These are phyloP conservation scores for Microcebus ravelobensis DNA, from an alignment of 2,113 vertebrate genomes.

Conservation along the genomic window DNA sequence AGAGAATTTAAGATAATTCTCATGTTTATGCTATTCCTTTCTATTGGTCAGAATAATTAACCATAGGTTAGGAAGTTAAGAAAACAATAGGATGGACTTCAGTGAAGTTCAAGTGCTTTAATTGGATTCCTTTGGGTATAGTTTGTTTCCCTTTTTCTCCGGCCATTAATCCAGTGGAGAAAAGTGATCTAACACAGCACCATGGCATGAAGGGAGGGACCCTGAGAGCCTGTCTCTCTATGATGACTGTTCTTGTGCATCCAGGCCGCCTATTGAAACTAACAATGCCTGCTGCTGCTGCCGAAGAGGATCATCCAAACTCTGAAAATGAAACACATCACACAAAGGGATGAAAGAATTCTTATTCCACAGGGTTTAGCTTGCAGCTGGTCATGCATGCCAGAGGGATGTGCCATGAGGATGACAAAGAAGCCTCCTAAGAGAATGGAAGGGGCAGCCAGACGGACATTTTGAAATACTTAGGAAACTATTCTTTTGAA, in stretches of 20 bases:
- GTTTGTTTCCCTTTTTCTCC: constrained; percentile 78
- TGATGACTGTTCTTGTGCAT: constrained; percentile 69
- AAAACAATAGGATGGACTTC: constrained; percentile 62
- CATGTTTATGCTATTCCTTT: constrained; percentile 46
- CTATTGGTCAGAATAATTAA: constrained; percentile 59
- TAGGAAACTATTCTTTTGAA: constrained; percentile 57
- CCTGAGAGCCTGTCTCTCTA: constrained; percentile 74
- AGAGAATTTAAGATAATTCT: constrained; percentile 11
- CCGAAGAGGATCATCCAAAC: constrained; percentile 69
- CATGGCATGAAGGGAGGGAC: constrained; percentile 59
- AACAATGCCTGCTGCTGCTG: constrained; percentile 69
- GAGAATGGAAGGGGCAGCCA: constrained; percentile 52
- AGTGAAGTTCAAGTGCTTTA: constrained; percentile 73
- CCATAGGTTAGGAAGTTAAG: constrained; percentile 65
- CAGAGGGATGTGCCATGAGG: constrained; percentile 75
- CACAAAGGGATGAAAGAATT: constrained; percentile 79
- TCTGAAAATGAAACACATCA: constrained; percentile 76
- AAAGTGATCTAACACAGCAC: constrained; percentile 82
- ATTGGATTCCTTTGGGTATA: constrained; percentile 77
- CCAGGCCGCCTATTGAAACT: constrained; percentile 77
- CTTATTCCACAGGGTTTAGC: constrained; percentile 76
- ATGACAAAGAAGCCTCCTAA: constrained; percentile 77
- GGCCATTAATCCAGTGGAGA: constrained; percentile 79
- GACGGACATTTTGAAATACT: constrained; percentile 65
- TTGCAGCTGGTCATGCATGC: constrained; percentile 74